Percentiles rank a stretch among this genome's conserved stretches.
phyloP scores from a whole-genome alignment of 1,140 invertebrate species.

The Camponotus floridanus region DNA sequence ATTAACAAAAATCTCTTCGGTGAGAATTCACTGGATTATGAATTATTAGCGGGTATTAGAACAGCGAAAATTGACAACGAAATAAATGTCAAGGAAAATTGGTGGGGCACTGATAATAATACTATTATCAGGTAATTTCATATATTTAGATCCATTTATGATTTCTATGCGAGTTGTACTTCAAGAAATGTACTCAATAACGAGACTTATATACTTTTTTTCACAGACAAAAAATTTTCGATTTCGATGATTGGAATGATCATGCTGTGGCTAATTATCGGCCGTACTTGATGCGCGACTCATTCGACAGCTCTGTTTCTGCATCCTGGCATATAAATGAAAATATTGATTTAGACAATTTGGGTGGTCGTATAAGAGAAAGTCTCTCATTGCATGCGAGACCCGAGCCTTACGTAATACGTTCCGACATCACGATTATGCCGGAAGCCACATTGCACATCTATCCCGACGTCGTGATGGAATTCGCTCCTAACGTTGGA shows the following conservation, averaged over 20 bases:
- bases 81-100: constrained; percentile 97
- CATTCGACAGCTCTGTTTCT: constrained; percentile 92
- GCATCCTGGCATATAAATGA: constrained; percentile 87
- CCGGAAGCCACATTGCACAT: constrained; percentile 95
- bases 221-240: constrained; percentile 93
- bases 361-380: constrained; percentile 94
- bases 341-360: constrained; percentile 88
- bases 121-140: constrained; percentile 87
- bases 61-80: constrained; percentile 95
- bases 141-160: not conserved
- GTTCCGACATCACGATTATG: constrained; percentile 98
- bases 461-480: constrained; percentile 95
- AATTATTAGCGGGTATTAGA: constrained; percentile 96
- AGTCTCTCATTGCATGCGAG: constrained; percentile 91
- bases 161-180: not conserved
- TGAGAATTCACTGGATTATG: constrained; percentile 96
- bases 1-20: constrained; percentile 96
- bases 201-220: not conserved
- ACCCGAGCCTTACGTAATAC: constrained; percentile 92
- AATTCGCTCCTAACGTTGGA: constrained; percentile 98
- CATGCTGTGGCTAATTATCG: constrained; percentile 96
- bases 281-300: constrained; percentile 94
- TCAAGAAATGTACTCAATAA: not conserved
- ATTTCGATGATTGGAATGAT: constrained; percentile 99
- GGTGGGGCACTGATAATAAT: constrained; percentile 95